Base-by-base conservation (phyloP, 2,888 invertebrate species). In the Noctua pronuba region DNA sequence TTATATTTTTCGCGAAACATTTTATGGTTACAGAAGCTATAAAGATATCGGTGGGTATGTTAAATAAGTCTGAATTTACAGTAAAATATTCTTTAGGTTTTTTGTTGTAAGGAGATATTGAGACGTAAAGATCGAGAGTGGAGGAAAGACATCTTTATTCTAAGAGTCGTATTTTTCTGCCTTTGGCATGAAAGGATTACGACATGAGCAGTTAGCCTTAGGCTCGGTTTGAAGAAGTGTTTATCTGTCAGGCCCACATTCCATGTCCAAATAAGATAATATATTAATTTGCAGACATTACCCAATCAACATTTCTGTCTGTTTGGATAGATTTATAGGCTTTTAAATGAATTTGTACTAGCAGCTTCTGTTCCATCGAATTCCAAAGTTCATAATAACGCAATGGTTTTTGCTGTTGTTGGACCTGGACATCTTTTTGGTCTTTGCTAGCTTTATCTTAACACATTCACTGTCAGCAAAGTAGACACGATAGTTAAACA, bases 21-120 rank as follows among this genome's bases (percentile, higher is more conserved):
- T 93, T 94, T 94, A 95, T 92, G 90, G 92, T 92, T 93, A 91
- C 92, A 88, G 91, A 92, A 92, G 91, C 92, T 89, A 90, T 93
- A 92, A 94, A 92, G 88, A 91, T 89, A 91, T 92, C 92, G 90
- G 92, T 91, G 91, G 90, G 93, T 91, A 84, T 86, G 86, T 86
- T 86, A 90, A 88, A 88, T 90, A 90, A 92, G 91, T 90, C 84
- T 88, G 89, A 90, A 88, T 87, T 84, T 84, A 87, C 84, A 87
- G 87, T 90, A 90, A 91, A 88, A 88, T 85, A 65, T 83, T 83
- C 69, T 83, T 85, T 84, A 83, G 52, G 16, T 67, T 83, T 88
- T 90, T 62, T 65, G n/a, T 87, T 88, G 80, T 84, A 83, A 77
- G 75, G 35, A 77, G 77, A 83, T 86, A 87, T 89, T 86, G 77